Evolutionary conservation across 2,113 vertebrate species (phyloP).

Genomic region (Odobenus rosmarus): DNA sequence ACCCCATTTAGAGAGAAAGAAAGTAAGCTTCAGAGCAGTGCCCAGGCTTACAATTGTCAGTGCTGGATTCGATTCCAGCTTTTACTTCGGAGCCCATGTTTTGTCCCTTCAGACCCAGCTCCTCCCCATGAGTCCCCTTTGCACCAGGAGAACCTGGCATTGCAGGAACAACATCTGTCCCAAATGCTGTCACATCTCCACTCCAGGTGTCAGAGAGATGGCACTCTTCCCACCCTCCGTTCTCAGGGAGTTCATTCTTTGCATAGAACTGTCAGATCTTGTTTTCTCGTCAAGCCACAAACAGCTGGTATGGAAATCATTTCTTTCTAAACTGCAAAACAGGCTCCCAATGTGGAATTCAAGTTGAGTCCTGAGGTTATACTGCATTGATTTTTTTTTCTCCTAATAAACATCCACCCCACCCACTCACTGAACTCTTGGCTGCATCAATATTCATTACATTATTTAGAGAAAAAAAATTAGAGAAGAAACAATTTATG

Average conservation of each 20-base stretch:
- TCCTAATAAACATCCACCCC: conserved; percentile 25
- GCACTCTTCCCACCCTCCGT: too few species aligned
- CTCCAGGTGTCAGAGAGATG: not conserved
- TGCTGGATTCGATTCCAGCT: not conserved
- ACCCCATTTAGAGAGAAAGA: not conserved
- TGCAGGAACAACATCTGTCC: not conserved
- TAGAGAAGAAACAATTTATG: conserved; percentile 39
- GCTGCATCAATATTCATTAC: conserved; percentile 54
- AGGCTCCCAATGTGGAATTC: not conserved
- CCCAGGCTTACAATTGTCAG: not conserved
- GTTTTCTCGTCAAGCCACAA: not conserved
- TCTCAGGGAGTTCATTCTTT: not conserved
- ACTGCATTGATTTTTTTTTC: not conserved
- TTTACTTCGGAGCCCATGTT: not conserved
- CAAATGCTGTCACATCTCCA: not conserved
- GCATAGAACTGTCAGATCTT: not conserved
- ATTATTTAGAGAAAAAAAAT: not conserved
- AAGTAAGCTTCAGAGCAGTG: not conserved
- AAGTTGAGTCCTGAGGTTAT: conserved; percentile 6
- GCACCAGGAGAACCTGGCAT: not conserved
- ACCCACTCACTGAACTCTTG: not conserved
- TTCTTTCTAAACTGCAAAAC: conserved; percentile 44
- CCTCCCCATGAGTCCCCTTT: not conserved
- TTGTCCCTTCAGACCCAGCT: not conserved
- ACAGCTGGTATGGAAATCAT: not conserved